A percentile compares a stretch with the other conserved stretches of the same genome.
These are phyloP conservation scores for Pseudoatta argentina DNA, from an alignment of 1,140 invertebrate genomes.

Conservation along the genomic window DNA sequence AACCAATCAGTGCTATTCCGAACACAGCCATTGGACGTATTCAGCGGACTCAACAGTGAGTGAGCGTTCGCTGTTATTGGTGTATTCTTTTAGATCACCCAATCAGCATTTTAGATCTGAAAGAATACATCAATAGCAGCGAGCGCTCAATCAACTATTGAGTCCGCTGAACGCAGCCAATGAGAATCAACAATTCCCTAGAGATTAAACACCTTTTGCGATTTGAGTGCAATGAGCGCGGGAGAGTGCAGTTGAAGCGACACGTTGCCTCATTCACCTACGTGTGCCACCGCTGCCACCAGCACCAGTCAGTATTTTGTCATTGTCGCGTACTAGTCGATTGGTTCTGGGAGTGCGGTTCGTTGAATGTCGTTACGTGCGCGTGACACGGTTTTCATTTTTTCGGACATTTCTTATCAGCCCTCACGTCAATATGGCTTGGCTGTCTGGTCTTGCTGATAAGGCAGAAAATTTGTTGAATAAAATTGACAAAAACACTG, in stretches of 20 bases:
- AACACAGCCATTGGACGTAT: too few relatives aligned
- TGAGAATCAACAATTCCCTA: too few relatives aligned
- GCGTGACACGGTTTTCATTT: not conserved
- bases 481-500: slow-evolving; percentile 95
- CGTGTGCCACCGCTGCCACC: too few relatives aligned
- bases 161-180: too few relatives aligned
- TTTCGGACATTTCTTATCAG: not conserved
- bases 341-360: not conserved
- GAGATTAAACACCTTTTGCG: too few relatives aligned
- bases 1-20: too few relatives aligned
- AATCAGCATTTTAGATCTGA: too few relatives aligned
- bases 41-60: too few relatives aligned
- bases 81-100: too few relatives aligned
- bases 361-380: not conserved
- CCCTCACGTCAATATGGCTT: slow-evolving; percentile 89
- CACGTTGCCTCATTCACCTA: not conserved
- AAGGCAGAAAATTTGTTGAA: slow-evolving; percentile 94
- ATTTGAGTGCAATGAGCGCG: not conserved
- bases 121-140: too few relatives aligned
- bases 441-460: slow-evolving; percentile 93
- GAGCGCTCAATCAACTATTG: too few relatives aligned
- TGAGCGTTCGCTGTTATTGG: too few relatives aligned
- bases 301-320: not conserved
- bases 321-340: not conserved
- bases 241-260: not conserved